Percentiles rank a stretch among this genome's conserved stretches.
Conservation (phyloP, 2,797 vertebrate genomes). For the Basileuterus tristriatus region DNA sequence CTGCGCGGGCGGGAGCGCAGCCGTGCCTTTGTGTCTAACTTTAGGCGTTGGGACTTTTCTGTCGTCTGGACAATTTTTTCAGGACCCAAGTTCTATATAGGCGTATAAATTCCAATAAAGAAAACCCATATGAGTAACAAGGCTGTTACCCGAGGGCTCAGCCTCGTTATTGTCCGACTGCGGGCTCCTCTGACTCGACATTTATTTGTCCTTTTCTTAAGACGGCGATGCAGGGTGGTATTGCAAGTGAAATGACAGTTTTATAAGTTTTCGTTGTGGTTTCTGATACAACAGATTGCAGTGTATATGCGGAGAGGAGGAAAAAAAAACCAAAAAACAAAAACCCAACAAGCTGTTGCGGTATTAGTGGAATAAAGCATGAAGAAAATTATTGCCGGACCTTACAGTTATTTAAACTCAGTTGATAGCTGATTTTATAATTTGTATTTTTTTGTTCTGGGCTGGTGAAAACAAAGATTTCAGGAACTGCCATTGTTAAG, state of each 20-base stretch:
- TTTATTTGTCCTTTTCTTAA: neutral
- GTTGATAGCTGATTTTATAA: neutral
- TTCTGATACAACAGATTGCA: neutral
- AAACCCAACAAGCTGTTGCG: neutral
- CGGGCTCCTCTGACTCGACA: neutral
- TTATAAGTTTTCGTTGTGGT: neutral
- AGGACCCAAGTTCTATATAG: neutral
- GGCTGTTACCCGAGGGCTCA: neutral
- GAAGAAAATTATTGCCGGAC: neutral
- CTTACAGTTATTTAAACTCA: neutral
- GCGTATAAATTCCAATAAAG: neutral
- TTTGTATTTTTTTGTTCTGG: neutral
- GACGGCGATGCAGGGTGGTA: neutral
- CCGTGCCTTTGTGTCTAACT: conserved; percentile 74
- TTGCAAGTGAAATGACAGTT: neutral
- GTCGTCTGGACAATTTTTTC: neutral
- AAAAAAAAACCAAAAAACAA: too few relatives aligned
- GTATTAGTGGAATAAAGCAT: neutral
- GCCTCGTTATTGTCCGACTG: neutral
- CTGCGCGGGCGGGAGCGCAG: neutral
- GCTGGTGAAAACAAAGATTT: neutral
- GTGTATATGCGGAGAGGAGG: neutral
- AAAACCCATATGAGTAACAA: neutral
- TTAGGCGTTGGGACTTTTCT: conserved; percentile 24
- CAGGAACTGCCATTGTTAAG: conserved; percentile 36